phyloP scores from a whole-genome alignment of 2,797 vertebrate species.

The Enteromius trimaculatus region DNA sequence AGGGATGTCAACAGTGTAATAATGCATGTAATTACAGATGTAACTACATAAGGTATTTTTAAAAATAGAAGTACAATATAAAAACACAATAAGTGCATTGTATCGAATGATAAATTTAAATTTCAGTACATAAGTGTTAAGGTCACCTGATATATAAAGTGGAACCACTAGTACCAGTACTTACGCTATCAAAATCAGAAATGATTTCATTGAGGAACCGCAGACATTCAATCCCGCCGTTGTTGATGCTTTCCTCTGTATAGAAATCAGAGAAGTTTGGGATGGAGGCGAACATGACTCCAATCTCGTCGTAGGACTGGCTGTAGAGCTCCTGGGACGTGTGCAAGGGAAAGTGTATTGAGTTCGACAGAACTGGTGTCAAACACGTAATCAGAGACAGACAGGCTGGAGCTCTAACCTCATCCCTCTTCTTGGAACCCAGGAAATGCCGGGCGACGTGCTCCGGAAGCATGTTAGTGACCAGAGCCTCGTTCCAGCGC shows the following conservation, averaged over 20 bases:
- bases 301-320: constrained; percentile 95
- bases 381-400: not conserved
- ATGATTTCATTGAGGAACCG: constrained; percentile 98
- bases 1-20: too few species aligned
- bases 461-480: constrained; percentile 95
- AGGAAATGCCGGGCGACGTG: constrained; percentile 92
- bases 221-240: constrained; percentile 94
- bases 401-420: constrained; percentile 76
- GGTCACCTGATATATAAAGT: too few species aligned
- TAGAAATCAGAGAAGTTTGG: constrained; percentile 98
- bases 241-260: constrained; percentile 97
- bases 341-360: not conserved
- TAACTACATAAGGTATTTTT: too few species aligned
- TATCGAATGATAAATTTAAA: too few species aligned
- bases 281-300: constrained; percentile 97
- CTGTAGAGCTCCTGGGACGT: constrained; percentile 90
- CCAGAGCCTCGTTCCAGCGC: constrained; percentile 94
- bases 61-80: too few species aligned
- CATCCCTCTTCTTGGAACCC: constrained; percentile 93
- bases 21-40: too few species aligned
- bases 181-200: constrained; percentile 96
- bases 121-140: too few species aligned
- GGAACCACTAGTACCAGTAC: not conserved
- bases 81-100: too few species aligned
- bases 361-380: not conserved